Conservation (phyloP, 2,797 vertebrate species). For the Gorsachius magnificus region DNA sequence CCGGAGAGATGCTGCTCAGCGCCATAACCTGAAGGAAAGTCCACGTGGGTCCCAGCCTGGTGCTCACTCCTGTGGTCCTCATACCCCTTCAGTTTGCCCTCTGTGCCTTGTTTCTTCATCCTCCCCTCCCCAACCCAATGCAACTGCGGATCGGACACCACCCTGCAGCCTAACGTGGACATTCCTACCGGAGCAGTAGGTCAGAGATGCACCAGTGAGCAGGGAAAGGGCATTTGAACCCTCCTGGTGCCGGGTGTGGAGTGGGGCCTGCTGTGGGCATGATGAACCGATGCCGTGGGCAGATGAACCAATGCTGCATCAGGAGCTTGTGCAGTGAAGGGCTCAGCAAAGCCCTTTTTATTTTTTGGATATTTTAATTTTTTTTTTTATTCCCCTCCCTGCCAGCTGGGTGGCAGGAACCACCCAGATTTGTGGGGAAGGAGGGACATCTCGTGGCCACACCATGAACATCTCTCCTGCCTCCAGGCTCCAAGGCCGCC, state of each 20-base stretch:
- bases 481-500: rapidly evolving
- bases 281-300: too few relatives aligned
- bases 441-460: conserved; percentile 56
- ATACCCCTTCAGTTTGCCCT: background rate
- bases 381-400: background rate
- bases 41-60: background rate
- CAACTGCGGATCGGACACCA: background rate
- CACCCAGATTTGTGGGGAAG: background rate
- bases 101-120: background rate
- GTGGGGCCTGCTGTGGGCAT: rapidly evolving
- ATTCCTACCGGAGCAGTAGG: rapidly evolving
- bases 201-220: background rate
- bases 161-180: background rate
- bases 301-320: background rate
- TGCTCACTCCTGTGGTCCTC: background rate
- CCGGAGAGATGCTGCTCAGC: background rate
- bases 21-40: rapidly evolving
- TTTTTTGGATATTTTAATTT: background rate
- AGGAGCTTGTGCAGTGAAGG: background rate
- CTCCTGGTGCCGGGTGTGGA: rapidly evolving
- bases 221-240: background rate
- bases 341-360: background rate
- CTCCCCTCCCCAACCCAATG: rapidly evolving
- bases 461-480: background rate
- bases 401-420: too few relatives aligned